These are phyloP conservation scores for Anagyrus pseudococci DNA, from an alignment of 2,888 invertebrate species.

Conservation along the genomic window DNA sequence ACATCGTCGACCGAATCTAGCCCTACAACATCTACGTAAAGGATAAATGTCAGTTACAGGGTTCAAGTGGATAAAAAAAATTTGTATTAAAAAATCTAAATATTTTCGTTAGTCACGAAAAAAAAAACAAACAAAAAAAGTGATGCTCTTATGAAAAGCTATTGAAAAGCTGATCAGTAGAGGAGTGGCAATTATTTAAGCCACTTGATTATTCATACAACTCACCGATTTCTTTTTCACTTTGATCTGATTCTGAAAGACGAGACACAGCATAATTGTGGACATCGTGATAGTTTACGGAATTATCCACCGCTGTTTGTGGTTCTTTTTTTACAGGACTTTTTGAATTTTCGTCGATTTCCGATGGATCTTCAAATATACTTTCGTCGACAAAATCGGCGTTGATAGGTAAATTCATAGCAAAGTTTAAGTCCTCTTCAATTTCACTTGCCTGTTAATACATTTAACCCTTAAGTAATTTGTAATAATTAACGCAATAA, in stretches of 20 bases:
- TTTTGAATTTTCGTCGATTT: constrained; percentile 5
- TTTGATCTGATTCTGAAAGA: constrained; percentile 34
- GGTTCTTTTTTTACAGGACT: constrained; percentile 32
- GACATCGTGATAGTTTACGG: constrained; percentile 17
- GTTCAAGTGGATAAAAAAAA: constrained; percentile 3
- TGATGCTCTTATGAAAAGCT: constrained; percentile 23
- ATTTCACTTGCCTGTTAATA: constrained; percentile 51
- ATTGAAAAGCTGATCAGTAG: constrained; percentile 27
- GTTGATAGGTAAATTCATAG: constrained; percentile 42
- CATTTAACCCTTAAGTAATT: constrained; percentile 13
- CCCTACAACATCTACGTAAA: constrained; percentile 45
- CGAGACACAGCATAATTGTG: neutral
- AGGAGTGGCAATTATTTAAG: constrained; percentile 6
- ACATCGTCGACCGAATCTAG: constrained; percentile 44
- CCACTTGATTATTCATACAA: constrained; percentile 1
- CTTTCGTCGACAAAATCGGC: constrained; percentile 44
- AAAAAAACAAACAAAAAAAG: constrained; percentile 9
- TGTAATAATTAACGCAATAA: constrained; percentile 1
- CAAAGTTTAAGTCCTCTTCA: constrained; percentile 51
- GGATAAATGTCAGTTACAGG: constrained; percentile 31
- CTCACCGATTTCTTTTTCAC: constrained; percentile 40
- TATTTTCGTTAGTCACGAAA: constrained; percentile 26
- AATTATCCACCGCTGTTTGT: neutral
- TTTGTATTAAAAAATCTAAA: constrained; percentile 18
- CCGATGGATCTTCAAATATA: constrained; percentile 44